Evolutionary conservation across 2,113 vertebrate species (phyloP).

Genomic region (Pavo muticus): DNA sequence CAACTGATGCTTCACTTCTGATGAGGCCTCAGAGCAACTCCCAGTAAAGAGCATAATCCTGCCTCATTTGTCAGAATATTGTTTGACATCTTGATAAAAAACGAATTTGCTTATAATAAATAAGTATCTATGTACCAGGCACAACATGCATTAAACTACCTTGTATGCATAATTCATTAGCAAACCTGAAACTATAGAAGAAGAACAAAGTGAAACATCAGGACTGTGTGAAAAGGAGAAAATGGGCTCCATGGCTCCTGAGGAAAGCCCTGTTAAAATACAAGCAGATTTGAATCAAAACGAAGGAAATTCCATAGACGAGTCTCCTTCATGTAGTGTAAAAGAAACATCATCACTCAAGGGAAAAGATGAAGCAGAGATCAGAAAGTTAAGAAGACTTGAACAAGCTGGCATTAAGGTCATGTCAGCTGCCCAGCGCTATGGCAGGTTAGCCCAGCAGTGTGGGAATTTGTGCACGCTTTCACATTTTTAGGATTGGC

Average conservation of each 20-base stretch:
- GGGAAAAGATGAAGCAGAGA: constrained; percentile 76
- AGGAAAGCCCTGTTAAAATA: constrained; percentile 13
- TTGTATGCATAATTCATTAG: constrained; percentile 81
- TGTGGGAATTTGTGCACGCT: constrained; percentile 60
- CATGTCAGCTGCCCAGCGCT: constrained; percentile 87
- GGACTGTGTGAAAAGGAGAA: constrained; percentile 61
- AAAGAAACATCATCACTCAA: constrained; percentile 51
- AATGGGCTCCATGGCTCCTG: neutral
- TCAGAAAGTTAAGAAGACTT: constrained; percentile 83
- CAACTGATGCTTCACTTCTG: neutral
- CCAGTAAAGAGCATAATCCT: neutral
- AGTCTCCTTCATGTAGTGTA: constrained; percentile 52
- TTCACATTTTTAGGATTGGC: neutral
- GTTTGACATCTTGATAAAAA: neutral
- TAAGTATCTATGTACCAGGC: neutral
- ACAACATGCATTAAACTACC: constrained; percentile 40
- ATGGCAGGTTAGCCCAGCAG: constrained; percentile 87
- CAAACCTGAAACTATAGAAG: constrained; percentile 81
- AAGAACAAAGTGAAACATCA: constrained; percentile 77
- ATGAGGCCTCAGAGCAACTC: neutral
- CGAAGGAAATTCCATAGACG: constrained; percentile 55
- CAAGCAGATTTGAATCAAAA: constrained; percentile 15
- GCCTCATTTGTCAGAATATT: neutral
- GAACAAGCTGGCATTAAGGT: constrained; percentile 92
- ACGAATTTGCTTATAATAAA: neutral